phyloP scores from a whole-genome alignment of 2,888 invertebrate species.

The Morinoia aosen region DNA sequence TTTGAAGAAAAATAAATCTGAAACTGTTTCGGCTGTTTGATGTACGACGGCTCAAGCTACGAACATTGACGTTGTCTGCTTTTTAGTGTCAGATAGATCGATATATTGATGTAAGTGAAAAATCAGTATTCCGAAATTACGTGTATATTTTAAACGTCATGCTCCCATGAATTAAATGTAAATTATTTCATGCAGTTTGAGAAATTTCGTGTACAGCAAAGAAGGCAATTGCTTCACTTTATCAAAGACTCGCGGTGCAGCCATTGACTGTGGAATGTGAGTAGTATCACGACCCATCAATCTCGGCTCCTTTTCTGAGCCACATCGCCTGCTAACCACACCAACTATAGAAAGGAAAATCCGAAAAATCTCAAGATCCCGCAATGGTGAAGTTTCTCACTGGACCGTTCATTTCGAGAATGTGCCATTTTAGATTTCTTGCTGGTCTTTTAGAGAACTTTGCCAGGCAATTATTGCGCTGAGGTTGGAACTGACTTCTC shows the following conservation, averaged over 20 bases:
- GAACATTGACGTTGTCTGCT: too few relatives aligned
- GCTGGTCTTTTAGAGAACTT: slow-evolving; percentile 12
- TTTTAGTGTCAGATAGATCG: neutral
- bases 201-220: neutral
- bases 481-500: neutral
- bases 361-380: slow-evolving; percentile 3
- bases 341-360: neutral
- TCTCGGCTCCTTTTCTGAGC: neutral
- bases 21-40: too few relatives aligned
- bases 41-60: too few relatives aligned
- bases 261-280: neutral
- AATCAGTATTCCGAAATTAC: neutral
- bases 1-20: too few relatives aligned
- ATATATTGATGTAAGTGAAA: neutral
- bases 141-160: neutral
- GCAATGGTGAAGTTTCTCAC: neutral
- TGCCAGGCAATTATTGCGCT: neutral
- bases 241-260: neutral
- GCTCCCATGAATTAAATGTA: neutral
- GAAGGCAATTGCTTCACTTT: neutral
- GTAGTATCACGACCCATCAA: neutral
- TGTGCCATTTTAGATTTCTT: slow-evolving; percentile 13
- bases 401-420: slow-evolving; percentile 14
- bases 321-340: neutral
- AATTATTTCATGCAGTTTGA: neutral